Percentiles rank a stretch among this genome's conserved stretches.
Conservation (phyloP, 2,888 invertebrate genomes). For the Priapulus caudatus region DNA sequence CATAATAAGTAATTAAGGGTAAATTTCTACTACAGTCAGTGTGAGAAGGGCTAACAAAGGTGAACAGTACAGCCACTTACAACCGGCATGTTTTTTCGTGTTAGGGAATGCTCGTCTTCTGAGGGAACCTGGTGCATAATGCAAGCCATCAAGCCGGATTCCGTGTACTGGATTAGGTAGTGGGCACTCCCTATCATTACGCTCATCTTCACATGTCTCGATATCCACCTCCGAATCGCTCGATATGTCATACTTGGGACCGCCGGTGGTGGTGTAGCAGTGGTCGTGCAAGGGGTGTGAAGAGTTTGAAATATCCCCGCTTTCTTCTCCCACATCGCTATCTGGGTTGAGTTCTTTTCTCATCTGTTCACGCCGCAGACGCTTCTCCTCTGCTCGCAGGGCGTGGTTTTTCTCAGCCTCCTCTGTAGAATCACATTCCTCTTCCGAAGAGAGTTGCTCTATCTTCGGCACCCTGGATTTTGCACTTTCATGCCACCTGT, state of each 20-base stretch:
- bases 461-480: too few species aligned
- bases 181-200: constrained; percentile 25
- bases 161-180: too few species aligned
- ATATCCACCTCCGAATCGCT: constrained; percentile 10
- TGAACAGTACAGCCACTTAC: too few species aligned
- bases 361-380: not conserved
- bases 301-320: too few species aligned
- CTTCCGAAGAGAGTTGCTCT: not conserved
- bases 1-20: too few species aligned
- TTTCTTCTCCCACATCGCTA: not conserved
- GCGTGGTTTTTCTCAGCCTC: not conserved
- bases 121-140: too few species aligned
- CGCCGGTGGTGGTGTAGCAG: constrained; percentile 28
- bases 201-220: constrained; percentile 17
- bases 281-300: constrained; percentile 32
- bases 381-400: not conserved
- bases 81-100: too few species aligned
- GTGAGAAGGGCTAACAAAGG: too few species aligned
- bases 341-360: not conserved
- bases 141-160: too few species aligned
- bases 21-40: too few species aligned
- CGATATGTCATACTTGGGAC: not conserved
- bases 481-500: not conserved
- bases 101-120: too few species aligned
- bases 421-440: not conserved